phyloP scores from a whole-genome alignment of 2,888 invertebrate species.

The Petrophora chlorosata region DNA sequence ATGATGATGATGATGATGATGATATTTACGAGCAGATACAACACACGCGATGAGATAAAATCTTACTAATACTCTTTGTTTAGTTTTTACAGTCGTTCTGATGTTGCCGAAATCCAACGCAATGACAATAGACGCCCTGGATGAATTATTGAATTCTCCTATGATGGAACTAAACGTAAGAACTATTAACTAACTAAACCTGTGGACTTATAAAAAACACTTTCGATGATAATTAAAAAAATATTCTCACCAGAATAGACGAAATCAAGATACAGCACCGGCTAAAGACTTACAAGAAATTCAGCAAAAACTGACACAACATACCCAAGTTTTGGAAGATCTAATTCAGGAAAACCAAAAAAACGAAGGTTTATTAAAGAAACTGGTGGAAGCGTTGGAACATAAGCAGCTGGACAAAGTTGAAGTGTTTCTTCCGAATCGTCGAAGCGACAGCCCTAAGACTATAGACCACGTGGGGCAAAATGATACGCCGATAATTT shows the following conservation, averaged over 20 bases:
- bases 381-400: slow-evolving; percentile 52
- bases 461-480: slow-evolving; percentile 9
- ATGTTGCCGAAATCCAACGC: neutral
- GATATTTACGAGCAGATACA: no score
- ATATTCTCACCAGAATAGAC: slow-evolving; percentile 49
- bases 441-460: slow-evolving; percentile 37
- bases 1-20: no score
- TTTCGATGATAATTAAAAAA: no score
- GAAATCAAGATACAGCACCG: slow-evolving; percentile 46
- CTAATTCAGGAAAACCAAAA: slow-evolving; percentile 47
- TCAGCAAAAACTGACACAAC: slow-evolving; percentile 57
- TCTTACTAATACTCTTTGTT: neutral
- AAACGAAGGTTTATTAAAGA: slow-evolving; percentile 49
- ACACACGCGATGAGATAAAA: no score
- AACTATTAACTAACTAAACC: no score
- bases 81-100: neutral
- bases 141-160: neutral
- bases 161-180: no score
- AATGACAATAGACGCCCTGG: neutral
- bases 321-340: slow-evolving; percentile 60
- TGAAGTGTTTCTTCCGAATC: slow-evolving; percentile 43
- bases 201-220: no score
- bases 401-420: slow-evolving; percentile 54
- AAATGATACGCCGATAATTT: slow-evolving; percentile 34
- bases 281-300: slow-evolving; percentile 42